Evolutionary conservation across 2,797 vertebrate species (phyloP).

Genomic region (Miichthys miiuy): DNA sequence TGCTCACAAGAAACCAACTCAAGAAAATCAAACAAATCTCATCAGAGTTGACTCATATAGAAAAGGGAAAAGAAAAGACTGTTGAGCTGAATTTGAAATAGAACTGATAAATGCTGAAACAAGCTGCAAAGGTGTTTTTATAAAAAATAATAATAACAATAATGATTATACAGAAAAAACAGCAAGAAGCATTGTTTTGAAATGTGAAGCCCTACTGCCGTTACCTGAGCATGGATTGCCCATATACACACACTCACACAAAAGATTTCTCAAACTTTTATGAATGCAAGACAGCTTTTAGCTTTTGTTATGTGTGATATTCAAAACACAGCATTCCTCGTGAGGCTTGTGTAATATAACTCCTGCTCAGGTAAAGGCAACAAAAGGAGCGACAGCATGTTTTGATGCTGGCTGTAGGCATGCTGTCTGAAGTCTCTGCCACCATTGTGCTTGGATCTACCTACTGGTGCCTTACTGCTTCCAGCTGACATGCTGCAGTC

Average conservation of each 20-base stretch:
- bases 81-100: slow-evolving; percentile 79
- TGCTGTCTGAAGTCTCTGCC: slow-evolving; percentile 92
- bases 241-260: too few relatives aligned
- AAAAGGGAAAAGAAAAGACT: slow-evolving; percentile 61
- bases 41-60: slow-evolving; percentile 60
- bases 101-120: slow-evolving; percentile 77
- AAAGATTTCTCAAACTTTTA: not conserved
- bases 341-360: slow-evolving; percentile 24
- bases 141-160: slow-evolving; percentile 79
- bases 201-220: slow-evolving; percentile 84
- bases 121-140: slow-evolving; percentile 71
- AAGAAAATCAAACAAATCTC: slow-evolving; percentile 61
- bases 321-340: slow-evolving; percentile 4
- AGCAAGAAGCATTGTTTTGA: slow-evolving; percentile 81
- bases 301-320: slow-evolving; percentile 17
- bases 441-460: slow-evolving; percentile 90
- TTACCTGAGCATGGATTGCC: slow-evolving; percentile 78
- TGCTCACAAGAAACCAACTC: slow-evolving; percentile 76
- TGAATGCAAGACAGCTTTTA: slow-evolving; percentile 13
- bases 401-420: slow-evolving; percentile 88
- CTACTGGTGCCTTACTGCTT: slow-evolving; percentile 85
- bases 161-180: slow-evolving; percentile 74
- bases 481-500: slow-evolving; percentile 85
- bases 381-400: slow-evolving; percentile 84
- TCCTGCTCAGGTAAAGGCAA: slow-evolving; percentile 85